Percentiles rank a stretch among this genome's conserved stretches.
Evolutionary conservation across 1,140 invertebrate genomes (phyloP).

Genomic region (Leptopilina clavipes): DNA sequence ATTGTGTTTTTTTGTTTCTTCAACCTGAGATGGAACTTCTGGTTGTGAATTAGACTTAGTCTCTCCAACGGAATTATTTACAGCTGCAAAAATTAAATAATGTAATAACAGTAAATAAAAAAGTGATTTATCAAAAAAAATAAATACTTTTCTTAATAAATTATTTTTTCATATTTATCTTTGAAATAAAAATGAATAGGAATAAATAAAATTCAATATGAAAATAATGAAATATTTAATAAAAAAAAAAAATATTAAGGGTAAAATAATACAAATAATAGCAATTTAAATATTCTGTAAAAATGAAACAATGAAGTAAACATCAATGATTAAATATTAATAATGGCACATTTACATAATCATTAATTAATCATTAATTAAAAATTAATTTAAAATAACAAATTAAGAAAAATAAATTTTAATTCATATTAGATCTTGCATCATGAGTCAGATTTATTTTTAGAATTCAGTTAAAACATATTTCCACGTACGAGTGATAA

Average conservation of each 20-base stretch:
- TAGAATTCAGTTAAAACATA: neutral
- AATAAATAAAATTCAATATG: too few relatives aligned
- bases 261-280: too few relatives aligned
- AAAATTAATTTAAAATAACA: neutral
- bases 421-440: neutral
- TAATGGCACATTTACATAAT: too few relatives aligned
- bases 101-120: neutral
- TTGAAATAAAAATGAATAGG: neutral
- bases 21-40: neutral
- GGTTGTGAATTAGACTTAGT: too few relatives aligned
- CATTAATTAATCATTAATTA: too few relatives aligned
- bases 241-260: too few relatives aligned
- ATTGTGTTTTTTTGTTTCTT: neutral
- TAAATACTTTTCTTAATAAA: too few relatives aligned
- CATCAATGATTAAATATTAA: too few relatives aligned
- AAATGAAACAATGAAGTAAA: too few relatives aligned
- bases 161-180: too few relatives aligned
- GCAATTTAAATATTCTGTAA: too few relatives aligned
- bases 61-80: neutral
- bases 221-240: too few relatives aligned
- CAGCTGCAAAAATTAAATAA: neutral
- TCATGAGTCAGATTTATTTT: conserved; percentile 3
- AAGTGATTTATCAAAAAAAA: neutral
- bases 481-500: neutral
- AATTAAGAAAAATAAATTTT: neutral